Conservation (phyloP, 2,113 vertebrate species). For the Nothobranchius kuhntae region DNA sequence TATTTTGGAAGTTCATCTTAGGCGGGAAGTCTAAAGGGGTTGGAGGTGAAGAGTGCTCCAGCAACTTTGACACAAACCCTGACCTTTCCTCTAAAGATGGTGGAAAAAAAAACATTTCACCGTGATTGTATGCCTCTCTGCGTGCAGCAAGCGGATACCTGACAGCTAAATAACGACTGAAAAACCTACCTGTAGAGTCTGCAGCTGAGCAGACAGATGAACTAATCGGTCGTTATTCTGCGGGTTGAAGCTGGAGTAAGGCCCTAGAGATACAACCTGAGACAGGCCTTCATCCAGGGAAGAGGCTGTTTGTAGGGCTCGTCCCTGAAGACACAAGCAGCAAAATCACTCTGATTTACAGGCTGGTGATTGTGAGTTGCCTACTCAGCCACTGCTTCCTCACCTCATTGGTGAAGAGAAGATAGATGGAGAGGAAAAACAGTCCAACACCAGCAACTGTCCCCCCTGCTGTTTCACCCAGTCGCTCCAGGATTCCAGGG, state of each 20-base stretch:
- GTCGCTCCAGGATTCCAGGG: constrained; percentile 91
- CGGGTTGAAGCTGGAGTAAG: constrained; percentile 74
- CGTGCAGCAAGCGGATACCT: background rate
- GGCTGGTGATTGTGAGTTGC: background rate
- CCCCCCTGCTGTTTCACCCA: constrained; percentile 89
- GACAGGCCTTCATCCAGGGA: constrained; percentile 90
- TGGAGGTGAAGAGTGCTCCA: too few relatives aligned
- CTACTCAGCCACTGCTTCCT: background rate
- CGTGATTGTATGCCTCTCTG: background rate
- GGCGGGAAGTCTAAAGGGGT: too few relatives aligned
- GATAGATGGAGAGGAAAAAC: constrained; percentile 88
- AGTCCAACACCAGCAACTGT: constrained; percentile 84
- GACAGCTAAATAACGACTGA: too few relatives aligned
- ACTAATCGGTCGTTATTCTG: constrained; percentile 87
- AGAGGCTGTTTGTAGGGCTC: constrained; percentile 82
- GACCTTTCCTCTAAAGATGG: too few relatives aligned
- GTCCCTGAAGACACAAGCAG: constrained; percentile 78
- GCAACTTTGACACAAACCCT: too few relatives aligned
- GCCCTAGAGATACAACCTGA: constrained; percentile 82
- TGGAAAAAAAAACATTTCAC: background rate
- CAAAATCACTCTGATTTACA: background rate
- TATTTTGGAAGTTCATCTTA: too few relatives aligned
- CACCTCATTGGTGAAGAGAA: constrained; percentile 97
- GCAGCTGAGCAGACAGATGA: constrained; percentile 84
- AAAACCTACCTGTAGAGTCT: constrained; percentile 83